phyloP scores from a whole-genome alignment of 2,797 vertebrate species.

The Phrynocephalus forsythii region DNA sequence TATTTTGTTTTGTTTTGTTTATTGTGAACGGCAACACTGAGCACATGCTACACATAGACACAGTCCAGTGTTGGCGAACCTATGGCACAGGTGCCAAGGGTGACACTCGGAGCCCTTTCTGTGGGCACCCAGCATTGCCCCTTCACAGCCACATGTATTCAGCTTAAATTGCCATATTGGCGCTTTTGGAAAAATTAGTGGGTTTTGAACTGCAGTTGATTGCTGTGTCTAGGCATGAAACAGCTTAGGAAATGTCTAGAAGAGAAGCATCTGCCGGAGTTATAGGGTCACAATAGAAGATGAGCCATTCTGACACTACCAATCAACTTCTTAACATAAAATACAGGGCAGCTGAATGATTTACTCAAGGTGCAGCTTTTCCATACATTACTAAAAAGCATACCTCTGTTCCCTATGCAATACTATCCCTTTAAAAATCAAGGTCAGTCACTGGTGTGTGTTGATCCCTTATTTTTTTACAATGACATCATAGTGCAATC shows the following conservation, averaged over 20 bases:
- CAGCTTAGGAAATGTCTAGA: neutral
- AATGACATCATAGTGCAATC: too few species aligned
- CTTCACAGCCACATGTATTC: too few species aligned
- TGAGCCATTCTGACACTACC: neutral
- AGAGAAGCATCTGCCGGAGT: neutral
- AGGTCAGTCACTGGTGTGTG: too few species aligned
- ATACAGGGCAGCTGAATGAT: neutral
- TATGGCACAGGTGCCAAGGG: too few species aligned
- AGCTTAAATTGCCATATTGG: too few species aligned
- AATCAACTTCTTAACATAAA: neutral
- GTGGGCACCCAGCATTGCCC: too few species aligned
- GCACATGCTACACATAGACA: constrained; percentile 18
- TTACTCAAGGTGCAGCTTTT: neutral
- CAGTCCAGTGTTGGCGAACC: neutral
- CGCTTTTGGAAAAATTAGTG: too few species aligned
- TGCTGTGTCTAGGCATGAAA: constrained; percentile 21
- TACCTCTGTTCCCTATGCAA: neutral
- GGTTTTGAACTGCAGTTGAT: neutral
- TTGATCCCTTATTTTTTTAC: too few species aligned
- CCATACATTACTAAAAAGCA: neutral
- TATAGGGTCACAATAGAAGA: neutral
- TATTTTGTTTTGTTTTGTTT: neutral
- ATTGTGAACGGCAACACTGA: neutral
- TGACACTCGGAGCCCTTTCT: too few species aligned
- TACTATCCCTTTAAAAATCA: too few species aligned